Percentiles rank a stretch among this genome's conserved stretches.
Evolutionary conservation across 1,140 invertebrate genomes (phyloP).

Genomic region (Ganaspis sp.): DNA sequence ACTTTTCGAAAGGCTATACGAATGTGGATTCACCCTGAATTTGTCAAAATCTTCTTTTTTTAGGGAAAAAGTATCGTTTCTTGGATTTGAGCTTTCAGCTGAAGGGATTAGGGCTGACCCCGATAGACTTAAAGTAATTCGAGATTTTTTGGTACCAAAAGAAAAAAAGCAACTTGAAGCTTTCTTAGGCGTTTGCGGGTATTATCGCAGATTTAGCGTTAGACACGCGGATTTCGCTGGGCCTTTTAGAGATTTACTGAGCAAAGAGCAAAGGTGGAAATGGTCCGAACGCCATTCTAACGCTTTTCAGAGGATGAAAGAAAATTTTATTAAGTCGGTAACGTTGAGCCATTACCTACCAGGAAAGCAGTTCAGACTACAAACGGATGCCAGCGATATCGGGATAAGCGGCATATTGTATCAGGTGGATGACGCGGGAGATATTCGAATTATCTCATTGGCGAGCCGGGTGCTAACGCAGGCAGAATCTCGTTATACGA

Average conservation of each 20-base stretch:
- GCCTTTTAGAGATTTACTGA: slow-evolving; percentile 53
- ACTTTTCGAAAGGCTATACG: slow-evolving; percentile 46
- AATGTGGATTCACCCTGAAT: slow-evolving; percentile 48
- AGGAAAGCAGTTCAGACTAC: neutral
- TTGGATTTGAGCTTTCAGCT: slow-evolving; percentile 49
- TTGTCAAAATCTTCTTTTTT: slow-evolving; percentile 51
- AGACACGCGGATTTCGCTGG: slow-evolving; percentile 46
- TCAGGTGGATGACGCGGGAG: neutral
- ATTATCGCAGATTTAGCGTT: slow-evolving; percentile 61
- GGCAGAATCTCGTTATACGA: slow-evolving; percentile 29
- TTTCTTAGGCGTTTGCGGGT: slow-evolving; percentile 65
- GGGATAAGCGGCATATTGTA: slow-evolving; percentile 31
- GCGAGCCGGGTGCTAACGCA: slow-evolving; percentile 16
- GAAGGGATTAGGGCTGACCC: slow-evolving; percentile 59
- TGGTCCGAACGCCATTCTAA: slow-evolving; percentile 13
- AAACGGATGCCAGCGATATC: slow-evolving; percentile 16
- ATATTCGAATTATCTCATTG: slow-evolving; percentile 11
- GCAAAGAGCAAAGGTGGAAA: slow-evolving; percentile 25
- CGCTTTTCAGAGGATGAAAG: slow-evolving; percentile 35
- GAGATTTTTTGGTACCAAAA: slow-evolving; percentile 61
- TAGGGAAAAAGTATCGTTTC: slow-evolving; percentile 40
- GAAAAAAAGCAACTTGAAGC: slow-evolving; percentile 60
- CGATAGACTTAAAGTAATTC: slow-evolving; percentile 60
- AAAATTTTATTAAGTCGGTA: slow-evolving; percentile 29
- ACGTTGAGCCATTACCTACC: slow-evolving; percentile 24